Evolutionary conservation across 2,113 vertebrate genomes (phyloP), one percentile per base, ranked within the genome.

Genomic region (Salvelinus sp.): DNA sequence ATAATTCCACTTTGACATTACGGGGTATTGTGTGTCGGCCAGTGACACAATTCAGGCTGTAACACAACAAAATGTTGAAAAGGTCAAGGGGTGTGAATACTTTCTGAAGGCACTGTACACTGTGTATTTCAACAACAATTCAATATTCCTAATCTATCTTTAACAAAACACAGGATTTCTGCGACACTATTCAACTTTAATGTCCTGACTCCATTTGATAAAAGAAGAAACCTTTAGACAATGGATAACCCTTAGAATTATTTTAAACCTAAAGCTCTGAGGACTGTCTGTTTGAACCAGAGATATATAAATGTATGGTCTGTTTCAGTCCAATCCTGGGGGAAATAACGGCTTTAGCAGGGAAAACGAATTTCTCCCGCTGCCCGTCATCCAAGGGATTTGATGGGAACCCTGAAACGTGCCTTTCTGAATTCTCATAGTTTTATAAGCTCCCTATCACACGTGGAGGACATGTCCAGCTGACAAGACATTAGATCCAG

Each of bases 71-170:
- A 44, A 44, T 44, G 7, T 44, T 2, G 38, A 44, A 44, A 44
- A 44, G 9, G 7, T 44, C 38, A 44, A 44, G 38, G 38, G 38
- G 38, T 44, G 38, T 44, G 38, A 44, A 44, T 44, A 44, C 38
- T 44, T 44, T 44, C 38, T 44, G 38, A 10, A 44, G 38, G 38
- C 38, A 57, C 54, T 57, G 50, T 4, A 14, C 50, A 14, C 50
- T 33, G 38, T 54, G 50, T 57, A 18, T 57, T 57, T 57, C 50
- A 57, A 57, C 50, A 57, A 57, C 18, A 57, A 18, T 18, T 38
- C 50, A 13, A 57, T 57, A 20, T 57, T 57, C 54, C 47, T 50
- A n/a, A 38, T 71, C 68, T 74, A 83, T 79, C 44, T 73, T 18
- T 60, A 62, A 54, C 23, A 79, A 74, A 30, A 30, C 23, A 20